A percentile compares a stretch with the other conserved stretches of the same genome.
Conservation (phyloP, 2,888 invertebrate species). For the Eristalis tenax region DNA sequence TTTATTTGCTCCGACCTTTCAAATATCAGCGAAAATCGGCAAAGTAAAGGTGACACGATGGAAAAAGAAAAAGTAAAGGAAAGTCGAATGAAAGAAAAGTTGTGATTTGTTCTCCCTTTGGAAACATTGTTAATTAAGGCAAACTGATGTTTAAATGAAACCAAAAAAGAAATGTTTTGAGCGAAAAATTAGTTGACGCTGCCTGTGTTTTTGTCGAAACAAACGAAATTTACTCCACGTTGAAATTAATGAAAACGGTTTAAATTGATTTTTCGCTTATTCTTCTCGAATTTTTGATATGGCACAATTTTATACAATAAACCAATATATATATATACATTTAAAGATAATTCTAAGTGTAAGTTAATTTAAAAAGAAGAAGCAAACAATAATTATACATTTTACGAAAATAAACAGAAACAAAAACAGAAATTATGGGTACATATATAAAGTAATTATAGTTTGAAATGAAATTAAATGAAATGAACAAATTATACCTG, state of each 20-base stretch:
- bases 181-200: slow-evolving; percentile 30
- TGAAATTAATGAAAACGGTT: not conserved
- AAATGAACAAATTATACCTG: slow-evolving; percentile 25
- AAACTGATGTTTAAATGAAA: slow-evolving; percentile 32
- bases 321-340: slow-evolving; percentile 18
- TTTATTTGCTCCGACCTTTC: slow-evolving; percentile 33
- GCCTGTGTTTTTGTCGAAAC: slow-evolving; percentile 11
- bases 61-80: not conserved
- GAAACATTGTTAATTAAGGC: slow-evolving; percentile 60
- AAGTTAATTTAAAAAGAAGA: slow-evolving; percentile 23
- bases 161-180: slow-evolving; percentile 3
- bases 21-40: not conserved
- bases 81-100: slow-evolving; percentile 23
- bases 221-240: slow-evolving; percentile 6
- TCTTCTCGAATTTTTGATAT: slow-evolving; percentile 83
- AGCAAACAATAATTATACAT: slow-evolving; percentile 51
- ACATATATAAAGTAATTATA: slow-evolving; percentile 23
- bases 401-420: slow-evolving; percentile 25
- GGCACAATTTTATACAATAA: slow-evolving; percentile 62
- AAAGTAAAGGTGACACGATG: not conserved
- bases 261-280: slow-evolving; percentile 83
- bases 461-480: slow-evolving; percentile 17
- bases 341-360: slow-evolving; percentile 45
- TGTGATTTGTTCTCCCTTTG: slow-evolving; percentile 63
- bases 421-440: slow-evolving; percentile 36